A percentile compares a stretch with the other conserved stretches of the same genome.
Conservation (phyloP, 1,140 invertebrate genomes). For the Scaptomyza pallida region DNA sequence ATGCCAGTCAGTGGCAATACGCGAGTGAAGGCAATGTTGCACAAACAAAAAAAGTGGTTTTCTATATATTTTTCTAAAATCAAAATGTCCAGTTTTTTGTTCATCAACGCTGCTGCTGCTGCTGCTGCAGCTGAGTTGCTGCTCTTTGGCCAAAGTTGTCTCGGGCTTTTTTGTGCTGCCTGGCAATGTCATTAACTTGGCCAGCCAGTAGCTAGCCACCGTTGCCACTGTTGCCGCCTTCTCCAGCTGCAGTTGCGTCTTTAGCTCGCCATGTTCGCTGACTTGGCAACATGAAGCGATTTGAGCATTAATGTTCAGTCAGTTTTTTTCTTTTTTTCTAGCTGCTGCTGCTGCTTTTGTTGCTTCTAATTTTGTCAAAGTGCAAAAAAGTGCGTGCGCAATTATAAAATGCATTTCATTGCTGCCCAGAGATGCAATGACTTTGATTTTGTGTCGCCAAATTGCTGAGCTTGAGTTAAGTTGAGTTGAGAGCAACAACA, state of each 20-base stretch:
- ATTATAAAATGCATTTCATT: constrained; percentile 78
- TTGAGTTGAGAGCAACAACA: constrained; percentile 23
- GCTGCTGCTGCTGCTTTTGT: constrained; percentile 10
- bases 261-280: constrained; percentile 52
- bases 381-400: constrained; percentile 77
- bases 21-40: constrained; percentile 28
- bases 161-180: constrained; percentile 44
- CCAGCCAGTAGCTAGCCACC: constrained; percentile 15
- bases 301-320: constrained; percentile 80
- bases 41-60: constrained; percentile 73
- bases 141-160: constrained; percentile 52
- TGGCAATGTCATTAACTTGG: constrained; percentile 81
- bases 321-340: constrained; percentile 43
- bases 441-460: constrained; percentile 81
- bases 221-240: constrained; percentile 24
- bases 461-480: constrained; percentile 48
- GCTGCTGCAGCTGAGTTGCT: constrained; percentile 71
- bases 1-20: constrained; percentile 52
- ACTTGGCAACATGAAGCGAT: constrained; percentile 81
- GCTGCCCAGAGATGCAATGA: constrained; percentile 58
- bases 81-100: constrained; percentile 80
- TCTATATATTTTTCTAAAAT: constrained; percentile 83
- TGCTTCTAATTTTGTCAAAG: constrained; percentile 71
- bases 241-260: constrained; percentile 30
- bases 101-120: constrained; percentile 69